Base-by-base conservation (phyloP, 2,797 vertebrate genomes). In the Tiaroga cobitis region DNA sequence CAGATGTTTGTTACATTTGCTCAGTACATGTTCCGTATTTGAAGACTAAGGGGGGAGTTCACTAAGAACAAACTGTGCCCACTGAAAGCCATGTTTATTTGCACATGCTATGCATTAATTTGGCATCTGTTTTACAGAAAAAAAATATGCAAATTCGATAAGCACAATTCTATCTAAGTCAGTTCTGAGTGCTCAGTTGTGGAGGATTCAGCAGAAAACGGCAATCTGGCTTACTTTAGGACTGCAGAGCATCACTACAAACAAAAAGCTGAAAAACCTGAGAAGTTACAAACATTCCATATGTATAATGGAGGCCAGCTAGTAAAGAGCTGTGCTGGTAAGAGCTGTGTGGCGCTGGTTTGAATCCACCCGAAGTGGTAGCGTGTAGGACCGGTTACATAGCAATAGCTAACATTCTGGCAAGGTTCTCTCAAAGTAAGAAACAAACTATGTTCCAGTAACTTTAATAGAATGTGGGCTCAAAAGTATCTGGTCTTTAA, bases 51-150 rank as follows among this genome's bases (percentile, higher is more conserved):
- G 26, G 78, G 59, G 78, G 78, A 19, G 32, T 67, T 80, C 19
- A 15, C 41, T 34, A 46, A 67, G 61, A 67, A 80, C 61, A 80
- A 67, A 80, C 61, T 80, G 78, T 80, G 61, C 41, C 78, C 78
- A 34, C 16, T 32, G 26, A 80, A 65, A 43, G 9, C 21, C 16
- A 21, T 46, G 59, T 67, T 65, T 34, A 67, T 49, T 32, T 80
- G 6, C 11, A 80, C 78, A 67, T n/a, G 37, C 26, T 65, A 37
- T 37, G 39, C 39, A 43, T 43, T 79, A 29, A 65, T 63, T 43
- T 79, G 77, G 3, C n/a, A 43, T 79, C 59, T 39, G 54, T 26
- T 37, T 79, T 61, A 79, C 26, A 65, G 3, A 65, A 21, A 16
- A 32, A 15, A 46, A 29, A 19, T 46, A 79, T 79, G 77, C 77